Percentiles rank a stretch among this genome's conserved stretches.
phyloP scores from a whole-genome alignment of 2,113 vertebrate genomes.

The Hippocampus barbouri region DNA sequence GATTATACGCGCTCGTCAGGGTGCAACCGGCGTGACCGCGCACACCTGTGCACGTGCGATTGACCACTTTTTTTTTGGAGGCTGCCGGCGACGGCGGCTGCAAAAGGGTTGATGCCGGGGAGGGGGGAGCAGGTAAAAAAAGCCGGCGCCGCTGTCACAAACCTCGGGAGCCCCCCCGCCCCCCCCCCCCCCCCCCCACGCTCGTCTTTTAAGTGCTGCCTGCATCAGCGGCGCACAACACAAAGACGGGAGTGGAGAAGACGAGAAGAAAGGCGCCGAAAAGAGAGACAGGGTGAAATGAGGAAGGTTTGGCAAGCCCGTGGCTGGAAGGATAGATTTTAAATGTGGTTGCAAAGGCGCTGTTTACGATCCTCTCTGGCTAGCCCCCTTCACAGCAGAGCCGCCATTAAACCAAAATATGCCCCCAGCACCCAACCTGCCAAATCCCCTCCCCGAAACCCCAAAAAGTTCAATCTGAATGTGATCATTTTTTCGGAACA shows the following conservation, averaged over 20 bases:
- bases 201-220: constrained; percentile 64
- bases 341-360: constrained; percentile 70
- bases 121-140: constrained; percentile 52
- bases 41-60: constrained; percentile 20
- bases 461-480: background rate
- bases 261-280: constrained; percentile 37
- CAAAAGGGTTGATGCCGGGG: background rate
- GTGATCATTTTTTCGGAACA: background rate
- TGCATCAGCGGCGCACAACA: constrained; percentile 59
- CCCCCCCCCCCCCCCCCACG: constrained; percentile 7
- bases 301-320: constrained; percentile 47
- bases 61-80: constrained; percentile 18
- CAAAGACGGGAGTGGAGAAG: constrained; percentile 34
- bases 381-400: constrained; percentile 57
- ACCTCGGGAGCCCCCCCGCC: constrained; percentile 20
- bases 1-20: constrained; percentile 70
- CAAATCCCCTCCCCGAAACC: constrained; percentile 14
- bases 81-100: background rate
- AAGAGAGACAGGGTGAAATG: constrained; percentile 8
- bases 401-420: constrained; percentile 67
- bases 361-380: constrained; percentile 69
- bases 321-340: constrained; percentile 73
- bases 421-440: constrained; percentile 11
- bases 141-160: constrained; percentile 60
- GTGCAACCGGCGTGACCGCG: constrained; percentile 24